Conservation (phyloP, 2,888 invertebrate genomes). For the Lycocerus yunnanus region DNA sequence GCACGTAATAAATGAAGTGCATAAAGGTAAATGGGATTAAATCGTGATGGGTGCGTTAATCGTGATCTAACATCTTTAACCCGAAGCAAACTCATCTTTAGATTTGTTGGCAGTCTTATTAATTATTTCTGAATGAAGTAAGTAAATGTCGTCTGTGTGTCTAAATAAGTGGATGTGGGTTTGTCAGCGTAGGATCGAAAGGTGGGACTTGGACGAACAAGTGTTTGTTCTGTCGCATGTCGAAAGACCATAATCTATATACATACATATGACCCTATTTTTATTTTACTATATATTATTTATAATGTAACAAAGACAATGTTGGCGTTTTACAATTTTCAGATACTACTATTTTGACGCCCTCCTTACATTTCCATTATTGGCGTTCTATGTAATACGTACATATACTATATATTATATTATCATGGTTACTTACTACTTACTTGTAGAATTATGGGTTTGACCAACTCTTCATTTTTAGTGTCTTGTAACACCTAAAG, state of each 20-base stretch:
- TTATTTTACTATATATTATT: slow-evolving; percentile 14
- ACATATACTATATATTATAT: too few species aligned
- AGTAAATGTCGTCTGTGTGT: slow-evolving; percentile 35
- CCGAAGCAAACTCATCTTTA: slow-evolving; percentile 29
- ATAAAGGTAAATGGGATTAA: slow-evolving; percentile 4
- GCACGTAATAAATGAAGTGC: not conserved
- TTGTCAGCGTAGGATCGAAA: slow-evolving; percentile 33
- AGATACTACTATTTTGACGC: too few species aligned
- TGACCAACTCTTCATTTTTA: not conserved
- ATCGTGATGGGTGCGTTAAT: slow-evolving; percentile 15
- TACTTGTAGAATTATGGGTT: not conserved
- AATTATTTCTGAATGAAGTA: slow-evolving; percentile 34
- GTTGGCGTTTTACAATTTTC: too few species aligned
- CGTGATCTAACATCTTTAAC: slow-evolving; percentile 32
- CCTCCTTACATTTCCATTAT: too few species aligned
- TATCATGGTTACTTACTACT: too few species aligned
- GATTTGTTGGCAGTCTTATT: slow-evolving; percentile 14
- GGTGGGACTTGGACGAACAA: slow-evolving; percentile 34
- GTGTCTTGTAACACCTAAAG: not conserved
- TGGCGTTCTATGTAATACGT: too few species aligned
- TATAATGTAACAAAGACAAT: too few species aligned
- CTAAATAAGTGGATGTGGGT: slow-evolving; percentile 33
- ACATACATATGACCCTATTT: slow-evolving; percentile 16
- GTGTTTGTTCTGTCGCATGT: slow-evolving; percentile 28
- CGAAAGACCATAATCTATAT: slow-evolving; percentile 13